phyloP scores from a whole-genome alignment of 2,888 invertebrate species.

The Acanthosoma haemorrhoidale region DNA sequence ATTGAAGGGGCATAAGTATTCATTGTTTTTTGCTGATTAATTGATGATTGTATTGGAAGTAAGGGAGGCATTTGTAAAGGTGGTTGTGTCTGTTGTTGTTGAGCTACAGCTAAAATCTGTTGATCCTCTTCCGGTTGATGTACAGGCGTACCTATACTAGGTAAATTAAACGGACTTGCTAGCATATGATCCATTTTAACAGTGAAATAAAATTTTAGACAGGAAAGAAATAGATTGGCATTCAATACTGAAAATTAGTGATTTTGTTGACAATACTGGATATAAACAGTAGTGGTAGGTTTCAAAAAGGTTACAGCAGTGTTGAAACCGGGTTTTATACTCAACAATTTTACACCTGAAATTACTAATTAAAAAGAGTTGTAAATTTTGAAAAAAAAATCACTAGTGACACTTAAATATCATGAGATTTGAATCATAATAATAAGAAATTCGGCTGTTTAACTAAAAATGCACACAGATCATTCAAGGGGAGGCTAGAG shows the following conservation, averaged over 20 bases:
- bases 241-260: too few species aligned
- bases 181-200: slow-evolving; percentile 81
- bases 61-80: slow-evolving; percentile 54
- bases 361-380: too few species aligned
- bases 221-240: too few species aligned
- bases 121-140: slow-evolving; percentile 90
- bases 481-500: too few species aligned
- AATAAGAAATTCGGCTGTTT: too few species aligned
- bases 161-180: slow-evolving; percentile 82
- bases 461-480: too few species aligned
- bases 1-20: slow-evolving; percentile 65
- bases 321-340: too few species aligned
- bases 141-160: slow-evolving; percentile 82
- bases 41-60: slow-evolving; percentile 58
- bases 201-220: background rate
- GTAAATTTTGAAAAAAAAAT: too few species aligned
- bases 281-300: background rate
- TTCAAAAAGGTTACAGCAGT: background rate
- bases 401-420: too few species aligned
- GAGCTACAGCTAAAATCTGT: slow-evolving; percentile 77
- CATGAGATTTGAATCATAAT: too few species aligned
- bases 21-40: slow-evolving; percentile 46
- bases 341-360: too few species aligned
- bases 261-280: background rate
- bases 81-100: slow-evolving; percentile 52